Conservation (phyloP, 2,113 vertebrate genomes). For the Spermophilus dauricus region DNA sequence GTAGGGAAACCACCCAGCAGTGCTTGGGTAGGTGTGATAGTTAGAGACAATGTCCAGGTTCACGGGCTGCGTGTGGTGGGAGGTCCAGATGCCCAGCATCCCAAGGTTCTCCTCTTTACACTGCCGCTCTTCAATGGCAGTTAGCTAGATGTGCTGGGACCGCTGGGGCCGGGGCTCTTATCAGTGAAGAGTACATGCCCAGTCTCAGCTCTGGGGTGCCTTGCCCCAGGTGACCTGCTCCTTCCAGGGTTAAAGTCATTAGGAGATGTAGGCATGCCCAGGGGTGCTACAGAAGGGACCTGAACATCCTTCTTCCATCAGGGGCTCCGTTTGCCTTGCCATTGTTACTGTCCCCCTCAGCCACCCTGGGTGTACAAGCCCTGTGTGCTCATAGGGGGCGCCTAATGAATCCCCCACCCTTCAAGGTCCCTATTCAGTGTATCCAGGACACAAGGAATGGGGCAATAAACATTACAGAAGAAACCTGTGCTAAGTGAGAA, state of each 20-base stretch:
- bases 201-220: not conserved
- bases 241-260: conserved; percentile 52
- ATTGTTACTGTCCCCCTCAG: not conserved
- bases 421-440: not conserved
- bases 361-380: not conserved
- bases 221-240: not conserved
- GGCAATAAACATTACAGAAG: not conserved
- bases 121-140: too few relatives aligned
- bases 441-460: not conserved
- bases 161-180: accelerated
- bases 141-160: not conserved
- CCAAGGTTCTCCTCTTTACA: not conserved
- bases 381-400: accelerated
- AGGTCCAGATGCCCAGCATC: accelerated
- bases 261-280: conserved; percentile 47
- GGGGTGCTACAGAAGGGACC: not conserved
- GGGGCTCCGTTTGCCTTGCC: conserved; percentile 30
- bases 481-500: not conserved
- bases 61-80: accelerated
- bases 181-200: not conserved
- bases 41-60: too few relatives aligned
- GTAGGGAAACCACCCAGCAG: not conserved
- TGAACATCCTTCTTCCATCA: not conserved
- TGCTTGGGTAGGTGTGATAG: too few relatives aligned
- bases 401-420: not conserved